Evolutionary conservation across 2,797 vertebrate species (phyloP), one percentile per base, ranked within the genome.

Genomic region (Phrynocephalus guinanensis): DNA sequence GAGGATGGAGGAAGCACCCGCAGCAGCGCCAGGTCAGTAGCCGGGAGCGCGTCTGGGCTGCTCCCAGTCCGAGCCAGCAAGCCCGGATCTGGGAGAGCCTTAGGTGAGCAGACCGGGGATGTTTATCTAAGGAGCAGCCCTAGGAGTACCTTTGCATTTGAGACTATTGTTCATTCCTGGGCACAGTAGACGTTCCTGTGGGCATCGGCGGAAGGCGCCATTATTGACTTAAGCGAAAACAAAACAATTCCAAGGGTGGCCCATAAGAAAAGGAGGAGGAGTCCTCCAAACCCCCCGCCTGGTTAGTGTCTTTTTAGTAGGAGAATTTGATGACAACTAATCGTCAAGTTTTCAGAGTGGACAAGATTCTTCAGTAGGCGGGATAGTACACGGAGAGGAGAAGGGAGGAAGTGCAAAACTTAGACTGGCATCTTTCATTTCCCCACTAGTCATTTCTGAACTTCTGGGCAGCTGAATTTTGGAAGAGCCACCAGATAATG

Each of bases 11-110:
- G 13, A 5, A 7, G 1, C 70, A 0, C 9, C 24, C 5, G 33
- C 7, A 18, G 56, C 2, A 6, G 56, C 52, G 2, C 13, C 82
- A 2, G 10, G 85, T 60, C 20, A 70, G 80, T 70, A 18, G 30
- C 16, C 38, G 5, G 11, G 13, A 24, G 15, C 15, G 13, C 6
- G 1, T 0, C 1, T 26, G 1, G 66, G 30, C 33, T 18, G 2
- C 11, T 44, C 28, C 56, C 24, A 11, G 28, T 24, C 52, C 52
- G 52, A 56, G 52, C 52, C 52, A 15, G 38, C 80, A 30, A 18
- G n/a, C 48, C 5, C 48, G 44, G 83, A 15, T 84, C 82, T 2
- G 8, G 71, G 56, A 9, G 18, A 22, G 60, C 18, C 7, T 18
- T 22, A 26, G 15, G 22, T 28, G 22, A 10, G 67, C 28, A 44